phyloP scores from a whole-genome alignment of 2,797 vertebrate species.

The Craterocephalus amniculus region DNA sequence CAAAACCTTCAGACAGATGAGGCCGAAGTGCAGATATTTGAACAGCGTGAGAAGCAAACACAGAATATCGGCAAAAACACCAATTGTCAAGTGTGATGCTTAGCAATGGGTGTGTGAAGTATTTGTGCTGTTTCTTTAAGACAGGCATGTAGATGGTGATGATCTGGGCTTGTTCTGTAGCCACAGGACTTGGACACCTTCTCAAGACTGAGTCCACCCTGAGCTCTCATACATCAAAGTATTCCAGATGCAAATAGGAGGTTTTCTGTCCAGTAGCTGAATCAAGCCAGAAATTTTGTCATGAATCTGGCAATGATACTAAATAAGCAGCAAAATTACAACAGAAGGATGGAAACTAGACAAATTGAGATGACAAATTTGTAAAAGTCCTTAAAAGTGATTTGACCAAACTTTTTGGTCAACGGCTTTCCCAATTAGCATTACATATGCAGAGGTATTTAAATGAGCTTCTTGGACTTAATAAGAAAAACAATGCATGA shows the following conservation, averaged over 20 bases:
- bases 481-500: constrained; percentile 30
- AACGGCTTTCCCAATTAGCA: constrained; percentile 17
- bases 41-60: neutral
- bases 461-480: constrained; percentile 35
- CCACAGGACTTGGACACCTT: neutral
- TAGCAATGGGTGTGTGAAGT: no score
- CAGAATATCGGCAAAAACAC: neutral
- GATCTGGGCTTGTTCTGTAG: no score
- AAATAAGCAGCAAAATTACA: neutral
- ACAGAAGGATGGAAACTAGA: neutral
- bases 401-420: constrained; percentile 12
- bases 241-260: neutral
- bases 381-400: constrained; percentile 5
- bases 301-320: neutral
- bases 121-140: no score
- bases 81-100: no score
- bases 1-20: no score
- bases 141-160: no score
- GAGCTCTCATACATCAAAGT: neutral
- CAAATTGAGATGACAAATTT: neutral
- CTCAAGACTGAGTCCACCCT: neutral
- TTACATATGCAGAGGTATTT: constrained; percentile 28
- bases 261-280: neutral
- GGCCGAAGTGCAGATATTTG: neutral
- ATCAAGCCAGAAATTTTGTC: neutral